A percentile compares a stretch with the other conserved stretches of the same genome.
Evolutionary conservation across 2,888 invertebrate species (phyloP).

Genomic region (Rapana venosa): DNA sequence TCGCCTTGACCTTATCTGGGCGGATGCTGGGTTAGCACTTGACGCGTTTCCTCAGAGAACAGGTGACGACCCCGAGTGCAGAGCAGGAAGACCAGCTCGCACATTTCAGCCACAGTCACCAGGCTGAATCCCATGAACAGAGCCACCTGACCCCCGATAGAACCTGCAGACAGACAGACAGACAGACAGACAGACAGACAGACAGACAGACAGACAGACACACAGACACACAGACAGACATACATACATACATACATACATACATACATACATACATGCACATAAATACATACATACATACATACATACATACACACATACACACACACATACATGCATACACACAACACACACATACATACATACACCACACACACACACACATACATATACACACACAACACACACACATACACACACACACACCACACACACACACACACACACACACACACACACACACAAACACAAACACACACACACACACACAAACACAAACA

Average conservation of each 20-base stretch:
- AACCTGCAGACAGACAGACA: constrained; percentile 44
- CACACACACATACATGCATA: neutral
- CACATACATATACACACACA: too few species aligned
- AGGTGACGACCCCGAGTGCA: constrained; percentile 49
- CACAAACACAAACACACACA: neutral
- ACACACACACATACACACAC: too few species aligned
- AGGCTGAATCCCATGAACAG: constrained; percentile 58
- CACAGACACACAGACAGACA: neutral
- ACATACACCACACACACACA: neutral
- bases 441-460: neutral
- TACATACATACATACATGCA: neutral
- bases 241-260: neutral
- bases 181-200: neutral
- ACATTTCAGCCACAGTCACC: constrained; percentile 54
- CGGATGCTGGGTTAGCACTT: neutral
- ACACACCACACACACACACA: too few species aligned
- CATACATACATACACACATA: neutral
- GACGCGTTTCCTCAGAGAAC: constrained; percentile 13
- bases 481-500: neutral
- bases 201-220: neutral
- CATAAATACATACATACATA: neutral
- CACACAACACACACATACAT: neutral
- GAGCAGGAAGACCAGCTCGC: constrained; percentile 54
- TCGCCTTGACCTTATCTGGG: neutral
- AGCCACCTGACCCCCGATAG: constrained; percentile 55